phyloP scores from a whole-genome alignment of 2,888 invertebrate species.

The Hetaerina titia region DNA sequence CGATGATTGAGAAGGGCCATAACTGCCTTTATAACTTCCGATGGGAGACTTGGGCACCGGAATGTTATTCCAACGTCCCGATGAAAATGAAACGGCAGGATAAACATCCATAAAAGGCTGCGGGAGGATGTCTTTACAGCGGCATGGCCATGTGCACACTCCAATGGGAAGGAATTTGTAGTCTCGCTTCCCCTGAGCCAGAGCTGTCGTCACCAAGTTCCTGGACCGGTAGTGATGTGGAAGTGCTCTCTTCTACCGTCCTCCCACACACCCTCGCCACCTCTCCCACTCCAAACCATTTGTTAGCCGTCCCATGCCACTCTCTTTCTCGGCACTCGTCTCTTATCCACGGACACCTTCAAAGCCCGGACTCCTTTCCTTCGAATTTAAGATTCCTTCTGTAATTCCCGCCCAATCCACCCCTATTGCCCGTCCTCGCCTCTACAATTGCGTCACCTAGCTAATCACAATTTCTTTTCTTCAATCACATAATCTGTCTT shows the following conservation, averaged over 20 bases:
- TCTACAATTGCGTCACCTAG: too few species aligned
- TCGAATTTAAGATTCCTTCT: too few species aligned
- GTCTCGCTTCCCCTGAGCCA: not conserved
- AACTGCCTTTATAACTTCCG: constrained; percentile 37
- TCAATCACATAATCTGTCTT: too few species aligned
- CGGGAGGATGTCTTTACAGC: not conserved
- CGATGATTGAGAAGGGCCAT: not conserved
- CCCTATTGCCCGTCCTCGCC: too few species aligned
- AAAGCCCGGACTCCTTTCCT: too few species aligned
- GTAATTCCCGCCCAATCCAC: too few species aligned
- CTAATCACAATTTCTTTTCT: too few species aligned
- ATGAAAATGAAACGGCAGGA: constrained; percentile 39
- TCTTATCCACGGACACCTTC: too few species aligned
- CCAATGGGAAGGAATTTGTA: constrained; percentile 37
- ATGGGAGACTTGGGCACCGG: not conserved
- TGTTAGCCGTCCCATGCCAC: too few species aligned
- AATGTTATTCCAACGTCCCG: constrained; percentile 36
- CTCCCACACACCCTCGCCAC: not conserved
- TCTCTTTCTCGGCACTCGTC: too few species aligned
- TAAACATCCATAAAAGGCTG: constrained; percentile 30
- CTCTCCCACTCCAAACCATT: not conserved
- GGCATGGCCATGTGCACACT: not conserved
- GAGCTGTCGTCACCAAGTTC: constrained; percentile 11
- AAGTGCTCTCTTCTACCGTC: too few species aligned
- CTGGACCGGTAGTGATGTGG: constrained; percentile 2